A percentile compares a stretch with the other conserved stretches of the same genome.
phyloP scores from a whole-genome alignment of 1,140 invertebrate genomes.

The Danaus plexippus region DNA sequence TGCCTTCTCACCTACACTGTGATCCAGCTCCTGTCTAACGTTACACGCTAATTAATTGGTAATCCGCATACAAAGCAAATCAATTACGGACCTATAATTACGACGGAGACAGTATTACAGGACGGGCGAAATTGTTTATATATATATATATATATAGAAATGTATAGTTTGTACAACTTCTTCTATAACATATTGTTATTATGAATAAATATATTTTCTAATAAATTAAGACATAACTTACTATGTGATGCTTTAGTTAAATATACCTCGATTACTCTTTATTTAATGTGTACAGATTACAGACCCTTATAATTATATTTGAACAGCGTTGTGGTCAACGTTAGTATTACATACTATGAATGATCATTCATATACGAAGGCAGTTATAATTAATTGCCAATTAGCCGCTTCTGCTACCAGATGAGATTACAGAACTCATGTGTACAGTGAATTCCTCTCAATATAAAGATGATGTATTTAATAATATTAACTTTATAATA shows the following conservation, averaged over 20 bases:
- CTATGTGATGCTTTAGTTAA: neutral
- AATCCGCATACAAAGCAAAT: conserved; percentile 64
- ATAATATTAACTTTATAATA: too few species aligned
- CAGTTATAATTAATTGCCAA: conserved; percentile 10
- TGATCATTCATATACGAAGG: neutral
- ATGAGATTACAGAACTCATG: conserved; percentile 2
- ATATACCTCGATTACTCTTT: conserved; percentile 1
- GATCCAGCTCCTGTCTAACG: conserved; percentile 34
- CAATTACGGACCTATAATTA: conserved; percentile 60
- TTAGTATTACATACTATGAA: neutral
- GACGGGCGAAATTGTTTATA: conserved; percentile 9
- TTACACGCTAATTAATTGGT: conserved; percentile 62
- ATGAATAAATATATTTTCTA: neutral
- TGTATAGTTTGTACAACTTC: conserved; percentile 2
- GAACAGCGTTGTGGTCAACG: too few species aligned
- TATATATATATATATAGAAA: neutral
- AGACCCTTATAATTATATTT: neutral
- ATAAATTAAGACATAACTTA: too few species aligned
- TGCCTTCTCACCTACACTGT: conserved; percentile 3
- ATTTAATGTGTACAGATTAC: neutral
- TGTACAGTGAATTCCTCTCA: too few species aligned
- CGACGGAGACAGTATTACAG: conserved; percentile 28
- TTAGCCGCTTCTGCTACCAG: conserved; percentile 7
- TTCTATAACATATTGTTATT: conserved; percentile 4
- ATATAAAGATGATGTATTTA: too few species aligned